Evolutionary conservation across 2,888 invertebrate genomes (phyloP).

Genomic region (Bhutanitis thaidina): DNA sequence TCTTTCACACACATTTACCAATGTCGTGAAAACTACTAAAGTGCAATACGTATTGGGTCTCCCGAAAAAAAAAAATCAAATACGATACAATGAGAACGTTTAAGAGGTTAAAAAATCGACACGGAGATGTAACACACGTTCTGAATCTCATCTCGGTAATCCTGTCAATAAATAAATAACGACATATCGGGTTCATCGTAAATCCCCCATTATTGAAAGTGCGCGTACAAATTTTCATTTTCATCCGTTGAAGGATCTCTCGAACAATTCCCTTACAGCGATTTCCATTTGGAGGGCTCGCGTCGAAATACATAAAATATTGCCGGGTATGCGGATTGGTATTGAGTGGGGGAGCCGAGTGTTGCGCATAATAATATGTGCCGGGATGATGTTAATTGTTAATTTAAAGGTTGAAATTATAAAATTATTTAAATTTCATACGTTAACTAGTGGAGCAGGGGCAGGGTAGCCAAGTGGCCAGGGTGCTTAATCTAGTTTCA

Average conservation of each 20-base stretch:
- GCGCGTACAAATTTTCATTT: constrained; percentile 19
- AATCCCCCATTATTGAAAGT: constrained; percentile 16
- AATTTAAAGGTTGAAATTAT: not conserved
- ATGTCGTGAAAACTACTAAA: too few species aligned
- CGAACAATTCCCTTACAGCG: constrained; percentile 19
- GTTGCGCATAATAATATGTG: not conserved
- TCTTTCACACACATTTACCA: too few species aligned
- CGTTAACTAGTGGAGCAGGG: too few species aligned
- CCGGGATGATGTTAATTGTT: constrained; percentile 4
- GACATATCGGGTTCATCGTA: constrained; percentile 7
- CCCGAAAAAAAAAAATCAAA: not conserved
- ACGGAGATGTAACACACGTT: not conserved
- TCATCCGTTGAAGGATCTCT: constrained; percentile 12
- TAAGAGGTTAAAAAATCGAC: not conserved
- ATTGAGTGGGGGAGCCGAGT: constrained; percentile 10
- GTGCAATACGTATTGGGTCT: too few species aligned
- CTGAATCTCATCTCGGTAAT: constrained; percentile 3
- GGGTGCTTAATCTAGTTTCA: too few species aligned
- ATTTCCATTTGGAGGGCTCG: constrained; percentile 20
- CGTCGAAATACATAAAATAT: constrained; percentile 22
- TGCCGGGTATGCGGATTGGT: constrained; percentile 22
- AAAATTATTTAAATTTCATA: too few species aligned
- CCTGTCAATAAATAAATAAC: constrained; percentile 12
- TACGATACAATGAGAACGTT: not conserved
- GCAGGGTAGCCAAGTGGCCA: too few species aligned